phyloP scores from a whole-genome alignment of 2,113 vertebrate genomes.

The Solea senegalensis region DNA sequence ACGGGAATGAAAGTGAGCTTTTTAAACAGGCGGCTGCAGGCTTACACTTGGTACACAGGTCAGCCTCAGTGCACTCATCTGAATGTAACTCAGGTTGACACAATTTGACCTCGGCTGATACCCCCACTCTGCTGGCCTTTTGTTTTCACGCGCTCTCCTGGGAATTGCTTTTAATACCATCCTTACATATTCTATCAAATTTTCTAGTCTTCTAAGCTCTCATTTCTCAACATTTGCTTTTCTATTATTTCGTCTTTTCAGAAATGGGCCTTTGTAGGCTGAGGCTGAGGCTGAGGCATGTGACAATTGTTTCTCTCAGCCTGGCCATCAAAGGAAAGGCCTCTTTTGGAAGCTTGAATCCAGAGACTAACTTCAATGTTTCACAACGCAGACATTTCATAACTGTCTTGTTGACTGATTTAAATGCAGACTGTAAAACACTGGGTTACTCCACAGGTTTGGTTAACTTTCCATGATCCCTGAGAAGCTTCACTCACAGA shows the following conservation, averaged over 20 bases:
- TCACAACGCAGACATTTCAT: constrained; percentile 36
- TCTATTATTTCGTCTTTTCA: constrained; percentile 75
- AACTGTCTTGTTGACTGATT: constrained; percentile 2
- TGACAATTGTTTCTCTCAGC: constrained; percentile 69
- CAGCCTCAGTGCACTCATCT: constrained; percentile 73
- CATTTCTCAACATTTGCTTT: constrained; percentile 79
- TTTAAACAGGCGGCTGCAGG: constrained; percentile 56
- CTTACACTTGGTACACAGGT: constrained; percentile 66
- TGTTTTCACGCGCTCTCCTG: constrained; percentile 62
- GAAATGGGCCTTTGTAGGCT: constrained; percentile 60
- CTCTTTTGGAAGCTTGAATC: constrained; percentile 61
- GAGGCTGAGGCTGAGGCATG: constrained; percentile 37
- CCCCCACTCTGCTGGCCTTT: constrained; percentile 65
- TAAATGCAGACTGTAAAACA: constrained; percentile 1
- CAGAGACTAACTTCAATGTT: constrained; percentile 61
- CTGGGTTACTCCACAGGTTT: background rate
- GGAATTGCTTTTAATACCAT: constrained; percentile 67
- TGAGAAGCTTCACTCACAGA: constrained; percentile 81
- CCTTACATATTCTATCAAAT: constrained; percentile 61
- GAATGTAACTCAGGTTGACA: constrained; percentile 83
- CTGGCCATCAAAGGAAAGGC: constrained; percentile 67
- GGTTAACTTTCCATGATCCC: constrained; percentile 24
- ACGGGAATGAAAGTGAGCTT: constrained; percentile 57
- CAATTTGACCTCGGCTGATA: constrained; percentile 78
- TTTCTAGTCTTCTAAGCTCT: constrained; percentile 69